Evolutionary conservation across 1,140 invertebrate species (phyloP), one percentile per base, ranked within the genome.

Genomic region (Araneus ventricosus): DNA sequence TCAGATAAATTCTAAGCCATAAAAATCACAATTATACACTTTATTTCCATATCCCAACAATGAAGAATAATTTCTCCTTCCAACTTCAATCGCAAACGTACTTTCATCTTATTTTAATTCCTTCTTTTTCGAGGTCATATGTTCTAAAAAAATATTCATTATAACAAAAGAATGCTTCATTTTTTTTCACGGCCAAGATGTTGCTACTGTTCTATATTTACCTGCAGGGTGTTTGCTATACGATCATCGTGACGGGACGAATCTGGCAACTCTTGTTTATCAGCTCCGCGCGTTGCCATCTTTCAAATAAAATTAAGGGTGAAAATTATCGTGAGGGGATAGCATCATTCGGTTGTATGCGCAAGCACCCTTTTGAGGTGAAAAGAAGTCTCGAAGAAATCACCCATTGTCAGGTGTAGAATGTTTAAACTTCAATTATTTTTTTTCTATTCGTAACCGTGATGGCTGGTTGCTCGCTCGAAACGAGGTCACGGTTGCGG

Each of bases 361-460:
- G 22, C 84, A 34, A 59, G 41, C 39, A 34, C 84, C 84, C 52
- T 86, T 86, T 57, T n/a, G 39, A 37, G n/a, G 27, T 27, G 45
- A 90, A 90, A 37, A 79, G 80, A 90, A 90, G 70, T 37, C 30
- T 24, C 24, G 89, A 45, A 84, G 75, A 84, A 91, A 91, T 84
- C 89, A 34, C 37, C 89, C n/a, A 91, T 91, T 91, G 79, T 91
- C 57, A 91, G 79, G 89, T 91, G 79, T 63, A 91, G 89, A 91
- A 91, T 91, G 89, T 91, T 91, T 91, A 91, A 91, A 91, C 89
- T 91, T 91, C 89, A 91, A 91, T 91, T 91, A 91, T 84, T 90
- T 90, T 90, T 90, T 88, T 91, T 84, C 89, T 84, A 84, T 84
- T 34, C 79, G 89, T 84, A 90, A 90, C 88, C 88, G 75, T 59